Base-by-base conservation (phyloP, 2,113 vertebrate species). In the Mesitornis unicolor region DNA sequence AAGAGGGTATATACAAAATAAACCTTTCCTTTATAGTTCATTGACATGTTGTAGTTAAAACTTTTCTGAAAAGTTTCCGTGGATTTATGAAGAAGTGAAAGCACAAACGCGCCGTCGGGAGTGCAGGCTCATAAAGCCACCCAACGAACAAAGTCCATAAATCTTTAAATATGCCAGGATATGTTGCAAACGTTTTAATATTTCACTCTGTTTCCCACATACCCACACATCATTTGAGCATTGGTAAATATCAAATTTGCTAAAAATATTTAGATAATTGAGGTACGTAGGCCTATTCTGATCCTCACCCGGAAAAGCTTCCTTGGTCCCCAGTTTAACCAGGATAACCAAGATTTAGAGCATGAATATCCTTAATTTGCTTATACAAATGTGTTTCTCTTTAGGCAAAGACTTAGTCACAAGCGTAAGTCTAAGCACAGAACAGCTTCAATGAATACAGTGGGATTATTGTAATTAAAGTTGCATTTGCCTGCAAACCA, bases 1-100 rank as follows among this genome's bases (percentile, higher is more conserved):
- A 76, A 94, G 90, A 87, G 86, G 48, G 45, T 90, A 82, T 69
- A 87, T 61, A 94, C 92, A 90, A 95, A 95, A 96, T 76, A 95
- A 95, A 78, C 73, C 90, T 92, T 91, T 59, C 43, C 51, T 96
- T 93, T 93, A 64, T 80, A 67, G 94, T 84, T 84, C 93, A 87
- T 91, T 64, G 81, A 71, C 81, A 57, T 4, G 59, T 28, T n/a
- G 35, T 74, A 90, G 84, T 86, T 96, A 84, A 87, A 95, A 94
- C 95, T 96, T 93, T 89, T 47, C 64, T 14, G 69, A 69, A 76
- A 94, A 94, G 79, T 94, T 95, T 90, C 64, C 36, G 7, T 26
- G 57, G 70, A 61, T 84, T 92, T 82, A 65, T 57, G 88, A 76
- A 92, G 80, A 87, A 76, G 57, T 11, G 3, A 84, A 87, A 84